phyloP scores from a whole-genome alignment of 1,140 invertebrate genomes.

The Drosophila paulistorum region DNA sequence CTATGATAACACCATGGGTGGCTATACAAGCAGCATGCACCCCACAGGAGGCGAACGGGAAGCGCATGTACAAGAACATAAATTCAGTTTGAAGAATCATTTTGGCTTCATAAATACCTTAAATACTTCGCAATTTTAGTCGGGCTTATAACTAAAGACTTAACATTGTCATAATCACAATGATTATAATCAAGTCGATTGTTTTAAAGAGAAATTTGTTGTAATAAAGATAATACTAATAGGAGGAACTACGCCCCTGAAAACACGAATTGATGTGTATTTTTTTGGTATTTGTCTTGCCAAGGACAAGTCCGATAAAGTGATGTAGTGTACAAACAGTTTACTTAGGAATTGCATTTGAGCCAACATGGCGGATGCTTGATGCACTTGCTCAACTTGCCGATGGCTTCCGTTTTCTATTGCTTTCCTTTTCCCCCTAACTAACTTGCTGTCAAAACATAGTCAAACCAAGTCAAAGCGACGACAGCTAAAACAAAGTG shows the following conservation, averaged over 20 bases:
- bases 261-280: conserved; percentile 34
- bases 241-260: not conserved
- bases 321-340: conserved; percentile 47
- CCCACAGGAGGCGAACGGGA: not conserved
- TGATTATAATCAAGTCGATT: not conserved
- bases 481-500: conserved; percentile 49
- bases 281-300: conserved; percentile 25
- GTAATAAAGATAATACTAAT: no score
- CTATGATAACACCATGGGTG: conserved; percentile 1
- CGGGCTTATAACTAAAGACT: not conserved
- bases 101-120: not conserved
- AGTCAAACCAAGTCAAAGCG: conserved; percentile 1
- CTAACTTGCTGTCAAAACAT: conserved; percentile 75
- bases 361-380: conserved; percentile 44
- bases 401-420: conserved; percentile 15
- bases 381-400: not conserved
- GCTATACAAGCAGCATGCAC: not conserved
- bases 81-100: not conserved
- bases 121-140: not conserved
- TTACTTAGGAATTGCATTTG: conserved; percentile 75
- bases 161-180: not conserved
- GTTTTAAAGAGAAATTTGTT: not conserved
- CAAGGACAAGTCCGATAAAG: conserved; percentile 27
- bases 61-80: not conserved
- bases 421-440: conserved; percentile 49